Base-by-base conservation (phyloP, 2,888 invertebrate genomes). In the Drosophila kanekoi region DNA sequence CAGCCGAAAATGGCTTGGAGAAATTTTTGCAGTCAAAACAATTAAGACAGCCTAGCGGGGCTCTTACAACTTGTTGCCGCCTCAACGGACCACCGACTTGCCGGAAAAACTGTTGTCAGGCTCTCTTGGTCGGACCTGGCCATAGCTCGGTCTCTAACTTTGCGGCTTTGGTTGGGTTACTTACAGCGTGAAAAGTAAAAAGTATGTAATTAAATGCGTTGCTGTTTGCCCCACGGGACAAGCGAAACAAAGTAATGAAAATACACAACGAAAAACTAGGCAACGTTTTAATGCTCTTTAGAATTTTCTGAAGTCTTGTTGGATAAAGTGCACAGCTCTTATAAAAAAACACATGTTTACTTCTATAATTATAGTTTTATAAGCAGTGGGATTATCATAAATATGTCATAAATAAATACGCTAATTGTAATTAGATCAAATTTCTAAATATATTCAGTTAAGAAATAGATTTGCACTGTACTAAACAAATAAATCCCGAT, bases 21-120 rank as follows among this genome's bases (percentile, higher is more conserved):
- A 83, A 84, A 84, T 78, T 81, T 79, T 68, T 61, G 47, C 61
- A 81, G 77, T 80, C 81, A 76, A 77, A 82, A 82, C 82, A 82
- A 82, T 82, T 78, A 84, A 28, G 81, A 79, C 78, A 67, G 47
- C 41, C 65, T 63, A 59, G 53, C 76, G 61, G 65, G 57, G 38
- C 48, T 28, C 51, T 62, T 77, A 56, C 75, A 81, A 81, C 82
- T 82, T 84, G 82, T 82, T 82, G 81, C 70, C 61, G 53, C 38
- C 58, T 58, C 48, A 28, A 53, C 51, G 67, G 47, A 14, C 58
- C 45, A 38, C 51, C 54, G 43, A 38, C 33, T 48, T 53, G 43
- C 49, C 57, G 67, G 59, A 72, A 76, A 76, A 77, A 38, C 37
- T 47, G 41, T 57, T 53, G 47, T 13, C 57, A 44, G 43, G 38